Base-by-base conservation (phyloP, 2,113 vertebrate species). In the Vidua chalybeata region DNA sequence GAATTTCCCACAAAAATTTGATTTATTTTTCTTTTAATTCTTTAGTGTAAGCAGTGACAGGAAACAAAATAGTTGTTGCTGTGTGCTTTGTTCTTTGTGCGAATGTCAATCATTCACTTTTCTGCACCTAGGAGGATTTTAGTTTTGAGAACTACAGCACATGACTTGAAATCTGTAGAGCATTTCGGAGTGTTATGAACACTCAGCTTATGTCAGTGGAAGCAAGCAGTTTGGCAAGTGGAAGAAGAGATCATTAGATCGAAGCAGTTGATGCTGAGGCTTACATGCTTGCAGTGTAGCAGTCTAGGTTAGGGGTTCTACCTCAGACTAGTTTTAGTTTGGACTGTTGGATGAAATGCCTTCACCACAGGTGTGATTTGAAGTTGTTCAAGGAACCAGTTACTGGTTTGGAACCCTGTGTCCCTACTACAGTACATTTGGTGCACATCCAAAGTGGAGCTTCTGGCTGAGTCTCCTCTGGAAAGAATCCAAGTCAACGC, bases 41-140 rank as follows among this genome's bases (percentile, higher is more conserved):
- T 54, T 86, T 30, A 59, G n/a, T 81, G 52, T 81, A 72, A 91
- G 79, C 54, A 63, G 55, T 80, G 84, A 74, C 87, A 87, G 67
- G 49, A 95, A 93, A 82, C 63, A 90, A 96, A 96, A 88, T 35
- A 91, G 91, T 93, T 95, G 58, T 91, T 95, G 55, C 73, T 59
- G 22, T 90, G 54, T 93, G 79, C 92, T 93, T 96, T 91, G 80
- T 94, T 95, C 93, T 95, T 91, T 87, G 63, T 91, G 46, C 8
- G 22, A 66, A 54, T 69, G 93, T 95, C 94, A 95, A 59, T 97
- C 89, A 83, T 43, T 95, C 56, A 16, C 39, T 93, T 80, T 80
- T 87, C 63, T 74, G 69, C 41, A 91, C 45, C 61, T 91, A 52
- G 41, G 66, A 93, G 21, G 55, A 51, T 91, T 93, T 84, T 83